These are phyloP conservation scores for Rhabdomys dilectus DNA, from an alignment of 2,113 vertebrate species.

Conservation along the genomic window DNA sequence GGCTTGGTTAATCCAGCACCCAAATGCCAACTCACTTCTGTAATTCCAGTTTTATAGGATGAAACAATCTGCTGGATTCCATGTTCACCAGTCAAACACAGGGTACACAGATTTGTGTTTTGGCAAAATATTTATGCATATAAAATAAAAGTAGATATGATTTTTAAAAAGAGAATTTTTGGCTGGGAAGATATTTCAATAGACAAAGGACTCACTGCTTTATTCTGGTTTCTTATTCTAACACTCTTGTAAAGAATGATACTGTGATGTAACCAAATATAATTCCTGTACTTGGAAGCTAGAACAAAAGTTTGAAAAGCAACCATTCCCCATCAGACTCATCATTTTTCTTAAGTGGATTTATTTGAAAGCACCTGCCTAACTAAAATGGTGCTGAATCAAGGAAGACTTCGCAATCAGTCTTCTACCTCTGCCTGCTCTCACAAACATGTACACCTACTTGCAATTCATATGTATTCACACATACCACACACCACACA, in stretches of 20 bases:
- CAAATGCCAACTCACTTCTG: not conserved
- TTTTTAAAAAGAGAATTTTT: not conserved
- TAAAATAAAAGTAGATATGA: not conserved
- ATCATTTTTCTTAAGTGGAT: not conserved
- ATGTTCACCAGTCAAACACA: fast-evolving
- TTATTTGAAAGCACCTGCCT: not conserved
- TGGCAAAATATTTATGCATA: not conserved
- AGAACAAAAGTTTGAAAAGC: not conserved
- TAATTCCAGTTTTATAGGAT: not conserved
- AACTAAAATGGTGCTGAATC: not conserved
- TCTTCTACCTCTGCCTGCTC: too few relatives aligned
- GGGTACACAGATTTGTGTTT: too few relatives aligned
- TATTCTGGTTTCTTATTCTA: too few relatives aligned
- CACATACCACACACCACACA: too few relatives aligned
- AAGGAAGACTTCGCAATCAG: too few relatives aligned
- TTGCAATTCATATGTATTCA: too few relatives aligned
- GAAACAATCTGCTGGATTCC: not conserved
- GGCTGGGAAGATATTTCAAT: not conserved
- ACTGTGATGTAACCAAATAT: not conserved
- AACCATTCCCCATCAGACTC: not conserved
- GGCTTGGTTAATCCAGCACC: too few relatives aligned
- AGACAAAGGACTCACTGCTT: not conserved
- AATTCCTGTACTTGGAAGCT: not conserved
- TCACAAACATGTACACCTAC: too few relatives aligned
- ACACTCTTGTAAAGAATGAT: not conserved